Percentiles rank a stretch among this genome's conserved stretches.
These are phyloP conservation scores for Blennius ocellaris DNA, from an alignment of 2,113 vertebrate genomes.

Conservation along the genomic window DNA sequence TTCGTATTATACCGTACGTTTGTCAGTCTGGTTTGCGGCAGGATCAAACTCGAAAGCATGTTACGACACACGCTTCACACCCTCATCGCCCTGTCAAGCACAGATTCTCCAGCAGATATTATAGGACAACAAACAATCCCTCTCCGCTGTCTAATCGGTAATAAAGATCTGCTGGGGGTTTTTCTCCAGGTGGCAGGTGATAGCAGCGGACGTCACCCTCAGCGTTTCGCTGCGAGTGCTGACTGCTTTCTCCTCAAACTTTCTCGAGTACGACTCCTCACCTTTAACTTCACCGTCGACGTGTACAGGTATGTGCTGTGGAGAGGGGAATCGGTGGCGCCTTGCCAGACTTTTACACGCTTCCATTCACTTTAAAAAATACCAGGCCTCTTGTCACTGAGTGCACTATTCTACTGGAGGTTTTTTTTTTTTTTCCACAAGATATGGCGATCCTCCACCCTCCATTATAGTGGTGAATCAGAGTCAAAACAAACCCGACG, in stretches of 20 bases:
- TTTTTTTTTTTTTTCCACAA: slow-evolving; percentile 32
- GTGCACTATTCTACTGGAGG: slow-evolving; percentile 43
- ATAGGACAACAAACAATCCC: slow-evolving; percentile 77
- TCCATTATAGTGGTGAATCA: slow-evolving; percentile 71
- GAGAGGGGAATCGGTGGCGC: slow-evolving; percentile 34
- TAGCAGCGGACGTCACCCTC: slow-evolving; percentile 66
- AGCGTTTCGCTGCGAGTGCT: slow-evolving; percentile 61
- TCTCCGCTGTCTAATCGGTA: slow-evolving; percentile 70
- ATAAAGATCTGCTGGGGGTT: slow-evolving; percentile 68
- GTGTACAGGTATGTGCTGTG: slow-evolving; percentile 41
- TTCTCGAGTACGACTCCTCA: slow-evolving; percentile 50
- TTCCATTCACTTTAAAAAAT: slow-evolving; percentile 60
- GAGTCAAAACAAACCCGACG: slow-evolving; percentile 78
- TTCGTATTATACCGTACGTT: slow-evolving; percentile 26
- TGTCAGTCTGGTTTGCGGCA: slow-evolving; percentile 26
- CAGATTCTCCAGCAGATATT: slow-evolving; percentile 72
- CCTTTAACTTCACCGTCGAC: slow-evolving; percentile 41
- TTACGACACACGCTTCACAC: slow-evolving; percentile 55
- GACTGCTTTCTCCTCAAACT: slow-evolving; percentile 61
- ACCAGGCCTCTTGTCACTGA: slow-evolving; percentile 38
- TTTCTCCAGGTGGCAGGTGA: slow-evolving; percentile 81
- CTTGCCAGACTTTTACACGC: slow-evolving; percentile 64
- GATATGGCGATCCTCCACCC: slow-evolving; percentile 56
- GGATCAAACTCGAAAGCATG: slow-evolving; percentile 51
- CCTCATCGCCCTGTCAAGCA: slow-evolving; percentile 78